Percentiles rank a stretch among this genome's conserved stretches.
Evolutionary conservation across 2,888 invertebrate species (phyloP).

Genomic region (Lypha dubia): DNA sequence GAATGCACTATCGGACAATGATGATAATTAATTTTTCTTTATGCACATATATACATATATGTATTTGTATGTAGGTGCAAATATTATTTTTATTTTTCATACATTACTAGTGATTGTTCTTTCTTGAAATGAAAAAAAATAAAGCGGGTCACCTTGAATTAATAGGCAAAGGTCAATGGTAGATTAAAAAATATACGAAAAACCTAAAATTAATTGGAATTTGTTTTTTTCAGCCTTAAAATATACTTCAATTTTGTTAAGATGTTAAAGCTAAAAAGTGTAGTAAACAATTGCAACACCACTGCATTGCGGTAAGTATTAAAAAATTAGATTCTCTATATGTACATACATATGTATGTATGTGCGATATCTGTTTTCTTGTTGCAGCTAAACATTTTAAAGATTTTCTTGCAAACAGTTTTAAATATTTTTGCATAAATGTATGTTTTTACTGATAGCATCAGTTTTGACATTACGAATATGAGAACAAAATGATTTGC

Average conservation of each 20-base stretch:
- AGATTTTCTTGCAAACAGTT: too few relatives aligned
- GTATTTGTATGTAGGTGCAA: background rate
- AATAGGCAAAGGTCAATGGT: conserved; percentile 40
- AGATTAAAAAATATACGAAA: background rate
- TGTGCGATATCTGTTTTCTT: too few relatives aligned
- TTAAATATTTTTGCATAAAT: too few relatives aligned
- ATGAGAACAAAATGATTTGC: too few relatives aligned
- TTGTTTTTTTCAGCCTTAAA: conserved; percentile 46
- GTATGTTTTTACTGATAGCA: too few relatives aligned
- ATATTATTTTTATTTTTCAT: background rate
- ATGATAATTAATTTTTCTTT: background rate
- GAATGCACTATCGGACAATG: background rate
- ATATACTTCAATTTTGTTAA: conserved; percentile 48
- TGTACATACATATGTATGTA: too few relatives aligned
- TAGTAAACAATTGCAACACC: conserved; percentile 68
- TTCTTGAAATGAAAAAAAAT: background rate
- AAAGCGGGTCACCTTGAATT: conserved; percentile 53
- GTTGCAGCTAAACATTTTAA: background rate
- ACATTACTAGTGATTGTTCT: background rate
- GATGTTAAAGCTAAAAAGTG: conserved; percentile 73
- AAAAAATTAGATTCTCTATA: too few relatives aligned
- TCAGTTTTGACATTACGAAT: too few relatives aligned
- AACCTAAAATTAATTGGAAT: background rate
- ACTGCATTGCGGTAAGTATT: conserved; percentile 74
- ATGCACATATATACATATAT: background rate